Base-by-base conservation (phyloP, 2,113 vertebrate genomes). In the Daphoenositta chrysoptera region DNA sequence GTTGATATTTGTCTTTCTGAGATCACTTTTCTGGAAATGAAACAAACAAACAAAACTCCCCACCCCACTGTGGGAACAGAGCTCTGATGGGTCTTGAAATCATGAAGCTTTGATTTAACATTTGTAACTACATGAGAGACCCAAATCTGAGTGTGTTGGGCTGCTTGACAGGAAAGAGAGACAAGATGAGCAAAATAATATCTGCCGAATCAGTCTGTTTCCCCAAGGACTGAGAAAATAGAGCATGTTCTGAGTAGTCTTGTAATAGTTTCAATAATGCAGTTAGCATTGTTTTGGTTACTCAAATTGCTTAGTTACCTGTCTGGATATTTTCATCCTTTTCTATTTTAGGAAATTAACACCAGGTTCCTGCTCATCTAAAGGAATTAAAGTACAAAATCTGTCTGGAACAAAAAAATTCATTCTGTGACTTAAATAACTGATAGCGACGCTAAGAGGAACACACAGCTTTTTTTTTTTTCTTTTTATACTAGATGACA, bases 1-100 rank as follows among this genome's bases (percentile, higher is more conserved):
- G 76, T 37, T 83, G 71, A 30, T 84, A 71, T 78, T 93, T 97
- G 53, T 85, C 77, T 68, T 88, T 90, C 82, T 93, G 94, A 86
- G 79, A 63, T 92, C 66, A 45, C 19, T 83, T 47, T 15, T 57
- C 69, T 97, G 87, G 72, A 94, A 96, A 56, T 30, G 48, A 89
- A 90, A 75, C 70, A 93, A 78, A 75, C 30, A 88, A 60, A 73
- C 60, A 79, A 21, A 68, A 16, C 8, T 11, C 39, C 19, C 58
- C 44, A 11, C 40, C 45, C 78, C 0, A 6, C 93, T 87, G 92
- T 96, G 96, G 85, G 95, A 96, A 97, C 82, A 53, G 40, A 82
- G 53, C 87, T 66, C 69, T 89, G 51, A 22, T 0, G 6, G 27
- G 23, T 33, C 33, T 28, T 18, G 53, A 39, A 58, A 45, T 51